Conservation (phyloP, 2,113 vertebrate genomes). For the Lethenteron camtschaticum region DNA sequence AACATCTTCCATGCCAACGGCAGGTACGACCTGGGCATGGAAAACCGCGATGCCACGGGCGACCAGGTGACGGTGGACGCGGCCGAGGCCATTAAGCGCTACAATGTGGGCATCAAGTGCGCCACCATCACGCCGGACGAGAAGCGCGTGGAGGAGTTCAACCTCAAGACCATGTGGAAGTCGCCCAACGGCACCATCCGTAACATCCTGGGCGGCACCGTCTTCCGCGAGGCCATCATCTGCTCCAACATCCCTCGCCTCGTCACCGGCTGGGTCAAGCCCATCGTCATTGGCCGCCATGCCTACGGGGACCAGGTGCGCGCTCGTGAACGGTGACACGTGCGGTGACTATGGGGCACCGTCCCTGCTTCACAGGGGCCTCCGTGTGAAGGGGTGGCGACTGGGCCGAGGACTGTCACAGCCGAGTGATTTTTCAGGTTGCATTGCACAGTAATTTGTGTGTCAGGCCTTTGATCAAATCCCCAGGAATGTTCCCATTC, state of each 20-base stretch:
- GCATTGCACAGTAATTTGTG: no score
- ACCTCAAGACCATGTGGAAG: constrained; percentile 3
- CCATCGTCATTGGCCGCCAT: constrained; percentile 5
- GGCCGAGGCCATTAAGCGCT: neutral
- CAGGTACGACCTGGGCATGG: constrained; percentile 3
- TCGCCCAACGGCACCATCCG: constrained; percentile 4
- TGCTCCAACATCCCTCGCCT: constrained; percentile 3
- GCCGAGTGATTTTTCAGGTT: no score
- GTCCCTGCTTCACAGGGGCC: no score
- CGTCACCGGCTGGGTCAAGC: constrained; percentile 1
- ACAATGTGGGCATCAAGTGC: neutral
- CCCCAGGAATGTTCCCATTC: no score
- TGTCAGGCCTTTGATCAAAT: no score
- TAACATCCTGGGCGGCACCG: constrained; percentile 2
- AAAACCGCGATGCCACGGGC: neutral
- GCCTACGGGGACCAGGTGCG: neutral
- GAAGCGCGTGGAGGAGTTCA: neutral
- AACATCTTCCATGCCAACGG: no score
- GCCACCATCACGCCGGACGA: constrained; percentile 5
- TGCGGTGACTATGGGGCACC: no score
- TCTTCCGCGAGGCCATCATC: constrained; percentile 4
- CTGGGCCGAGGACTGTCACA: no score
- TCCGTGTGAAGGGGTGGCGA: no score
- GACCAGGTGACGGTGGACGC: constrained; percentile 3
- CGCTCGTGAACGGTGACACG: no score